These are phyloP conservation scores for Ormia ochracea DNA, from an alignment of 2,888 invertebrate species.

Conservation along the genomic window DNA sequence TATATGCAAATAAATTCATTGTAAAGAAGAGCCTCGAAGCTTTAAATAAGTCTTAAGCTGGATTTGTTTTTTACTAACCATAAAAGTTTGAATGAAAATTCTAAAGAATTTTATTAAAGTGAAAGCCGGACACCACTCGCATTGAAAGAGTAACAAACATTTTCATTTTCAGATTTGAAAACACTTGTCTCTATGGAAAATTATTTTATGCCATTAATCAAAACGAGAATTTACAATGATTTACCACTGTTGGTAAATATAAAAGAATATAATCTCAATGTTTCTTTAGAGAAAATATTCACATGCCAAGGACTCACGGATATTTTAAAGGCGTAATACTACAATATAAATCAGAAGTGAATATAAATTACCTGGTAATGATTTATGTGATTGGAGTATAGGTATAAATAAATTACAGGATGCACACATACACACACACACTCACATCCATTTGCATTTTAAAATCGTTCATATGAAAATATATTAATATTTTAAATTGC, in stretches of 20 bases:
- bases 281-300: background rate
- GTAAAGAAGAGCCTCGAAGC: too few relatives aligned
- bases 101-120: too few relatives aligned
- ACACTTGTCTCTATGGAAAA: background rate
- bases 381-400: background rate
- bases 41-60: too few relatives aligned
- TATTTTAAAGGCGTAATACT: background rate
- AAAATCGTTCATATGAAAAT: too few relatives aligned
- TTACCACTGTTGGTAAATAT: background rate
- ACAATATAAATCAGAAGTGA: slow-evolving; percentile 19
- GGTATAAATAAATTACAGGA: background rate
- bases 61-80: too few relatives aligned
- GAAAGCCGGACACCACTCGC: too few relatives aligned
- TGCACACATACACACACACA: too few relatives aligned
- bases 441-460: too few relatives aligned
- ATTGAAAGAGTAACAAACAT: too few relatives aligned
- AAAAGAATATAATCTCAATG: background rate
- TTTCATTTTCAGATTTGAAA: background rate
- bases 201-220: slow-evolving; percentile 20
- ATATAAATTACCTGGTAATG: background rate
- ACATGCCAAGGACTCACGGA: background rate
- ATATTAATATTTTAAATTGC: too few relatives aligned
- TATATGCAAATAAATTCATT: too few relatives aligned
- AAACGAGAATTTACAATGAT: slow-evolving; percentile 2
- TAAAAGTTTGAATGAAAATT: too few relatives aligned